These are phyloP conservation scores for Bombus pyrosoma DNA, from an alignment of 1,140 invertebrate genomes.

Conservation along the genomic window DNA sequence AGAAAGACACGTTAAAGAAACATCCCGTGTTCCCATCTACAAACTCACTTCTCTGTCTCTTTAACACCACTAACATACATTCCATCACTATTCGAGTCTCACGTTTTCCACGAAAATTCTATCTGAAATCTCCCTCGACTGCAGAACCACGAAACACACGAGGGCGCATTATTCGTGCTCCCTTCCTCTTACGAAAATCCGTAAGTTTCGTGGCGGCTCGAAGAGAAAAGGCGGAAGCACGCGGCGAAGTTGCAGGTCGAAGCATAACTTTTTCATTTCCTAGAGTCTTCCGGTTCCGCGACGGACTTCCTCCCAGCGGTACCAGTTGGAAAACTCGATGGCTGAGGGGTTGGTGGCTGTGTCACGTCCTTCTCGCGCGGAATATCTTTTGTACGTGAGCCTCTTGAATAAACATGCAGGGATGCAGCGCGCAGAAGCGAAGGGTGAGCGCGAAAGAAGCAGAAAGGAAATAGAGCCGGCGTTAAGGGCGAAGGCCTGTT, in stretches of 20 bases:
- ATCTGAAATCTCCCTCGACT: not conserved
- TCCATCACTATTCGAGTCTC: not conserved
- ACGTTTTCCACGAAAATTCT: not conserved
- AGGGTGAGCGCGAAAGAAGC: conserved; percentile 54
- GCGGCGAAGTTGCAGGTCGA: conserved; percentile 56
- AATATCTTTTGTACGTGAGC: conserved; percentile 81
- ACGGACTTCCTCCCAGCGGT: conserved; percentile 52
- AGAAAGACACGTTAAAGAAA: not conserved
- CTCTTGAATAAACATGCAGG: conserved; percentile 81
- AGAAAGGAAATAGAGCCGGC: conserved; percentile 42
- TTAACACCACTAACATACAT: not conserved
- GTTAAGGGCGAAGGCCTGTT: conserved; percentile 57
- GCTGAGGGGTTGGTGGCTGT: conserved; percentile 14
- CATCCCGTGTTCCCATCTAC: not conserved
- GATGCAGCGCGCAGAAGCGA: conserved; percentile 53
- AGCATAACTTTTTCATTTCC: conserved; percentile 81
- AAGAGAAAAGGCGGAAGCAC: conserved; percentile 57
- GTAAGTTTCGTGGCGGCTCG: conserved; percentile 33
- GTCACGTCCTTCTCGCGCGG: conserved; percentile 75
- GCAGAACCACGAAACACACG: not conserved
- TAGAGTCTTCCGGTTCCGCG: conserved; percentile 74
- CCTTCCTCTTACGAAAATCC: conserved; percentile 4
- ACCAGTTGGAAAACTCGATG: conserved; percentile 40
- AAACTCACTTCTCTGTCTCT: not conserved
- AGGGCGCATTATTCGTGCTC: conserved; percentile 41